phyloP scores from a whole-genome alignment of 2,113 vertebrate genomes.

The Athene noctua region DNA sequence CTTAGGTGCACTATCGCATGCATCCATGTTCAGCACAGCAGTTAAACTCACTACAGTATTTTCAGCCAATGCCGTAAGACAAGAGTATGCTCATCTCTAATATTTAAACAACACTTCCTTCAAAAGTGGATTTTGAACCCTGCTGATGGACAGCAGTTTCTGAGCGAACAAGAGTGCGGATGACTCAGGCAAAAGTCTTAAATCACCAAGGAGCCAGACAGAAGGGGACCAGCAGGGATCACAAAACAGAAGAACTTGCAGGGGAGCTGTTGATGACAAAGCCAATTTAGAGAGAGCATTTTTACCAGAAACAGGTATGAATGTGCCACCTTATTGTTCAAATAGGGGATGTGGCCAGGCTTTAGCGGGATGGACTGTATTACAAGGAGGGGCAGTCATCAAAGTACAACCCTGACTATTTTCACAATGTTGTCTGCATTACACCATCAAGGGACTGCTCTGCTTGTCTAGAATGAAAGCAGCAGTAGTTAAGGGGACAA shows the following conservation, averaged over 20 bases:
- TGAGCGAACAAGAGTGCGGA: not conserved
- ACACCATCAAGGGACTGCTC: not conserved
- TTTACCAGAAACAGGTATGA: not conserved
- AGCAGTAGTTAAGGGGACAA: not conserved
- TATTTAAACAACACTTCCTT: not conserved
- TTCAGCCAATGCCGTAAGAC: not conserved
- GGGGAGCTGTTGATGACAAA: not conserved
- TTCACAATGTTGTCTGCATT: not conserved
- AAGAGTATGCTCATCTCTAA: not conserved
- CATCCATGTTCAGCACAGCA: accelerated
- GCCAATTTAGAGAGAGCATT: not conserved
- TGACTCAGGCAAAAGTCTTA: not conserved
- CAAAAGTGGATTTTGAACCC: not conserved
- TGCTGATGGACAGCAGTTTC: not conserved
- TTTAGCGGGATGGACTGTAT: not conserved
- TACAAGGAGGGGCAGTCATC: not conserved
- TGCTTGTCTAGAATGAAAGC: not conserved
- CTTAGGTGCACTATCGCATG: accelerated
- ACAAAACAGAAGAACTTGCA: not conserved
- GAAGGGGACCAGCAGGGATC: not conserved
- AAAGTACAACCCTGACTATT: not conserved
- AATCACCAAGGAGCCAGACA: not conserved
- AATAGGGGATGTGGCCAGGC: not conserved
- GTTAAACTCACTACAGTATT: not conserved
- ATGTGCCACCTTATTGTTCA: not conserved